Evolutionary conservation across 2,888 invertebrate species (phyloP).

Genomic region (Copidosoma aretas): DNA sequence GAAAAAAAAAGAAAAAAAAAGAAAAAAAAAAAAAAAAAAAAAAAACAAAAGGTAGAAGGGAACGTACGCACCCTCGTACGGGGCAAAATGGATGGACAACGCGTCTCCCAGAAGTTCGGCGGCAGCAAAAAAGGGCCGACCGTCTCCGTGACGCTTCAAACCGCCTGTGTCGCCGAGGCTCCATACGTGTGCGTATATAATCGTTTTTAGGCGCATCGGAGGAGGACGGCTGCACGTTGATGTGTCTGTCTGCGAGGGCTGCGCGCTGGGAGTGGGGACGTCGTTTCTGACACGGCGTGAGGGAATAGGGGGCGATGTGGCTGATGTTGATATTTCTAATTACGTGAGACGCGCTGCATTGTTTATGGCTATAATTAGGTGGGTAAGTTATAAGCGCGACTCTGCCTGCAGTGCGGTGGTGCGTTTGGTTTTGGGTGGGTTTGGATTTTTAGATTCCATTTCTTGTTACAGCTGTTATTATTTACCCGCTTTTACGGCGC

Average conservation of each 20-base stretch:
- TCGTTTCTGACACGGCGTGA: background rate
- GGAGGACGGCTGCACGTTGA: background rate
- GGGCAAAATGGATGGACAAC: slow-evolving; percentile 3
- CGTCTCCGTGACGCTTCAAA: too few species aligned
- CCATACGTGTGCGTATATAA: background rate
- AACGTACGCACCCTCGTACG: background rate
- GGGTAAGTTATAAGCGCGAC: slow-evolving; percentile 8
- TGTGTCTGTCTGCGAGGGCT: too few species aligned
- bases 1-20: slow-evolving; percentile 24
- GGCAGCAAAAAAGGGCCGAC: too few species aligned
- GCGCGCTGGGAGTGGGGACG: too few species aligned
- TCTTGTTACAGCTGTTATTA: too few species aligned
- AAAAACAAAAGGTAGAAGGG: too few species aligned
- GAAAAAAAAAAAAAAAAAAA: slow-evolving; percentile 2
- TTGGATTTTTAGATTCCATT: too few species aligned
- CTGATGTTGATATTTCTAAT: slow-evolving; percentile 17
- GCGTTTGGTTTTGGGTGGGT: too few species aligned
- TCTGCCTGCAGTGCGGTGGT: background rate
- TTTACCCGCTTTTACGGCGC: too few species aligned
- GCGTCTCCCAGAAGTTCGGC: too few species aligned
- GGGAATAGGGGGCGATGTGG: background rate
- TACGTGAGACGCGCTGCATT: slow-evolving; percentile 4
- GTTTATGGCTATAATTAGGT: slow-evolving; percentile 12
- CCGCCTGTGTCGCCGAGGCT: too few species aligned
- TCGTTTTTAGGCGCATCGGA: slow-evolving; percentile 1